Evolutionary conservation across 2,797 vertebrate genomes (phyloP), one percentile per base, ranked within the genome.

Genomic region (Nyctibius grandis): DNA sequence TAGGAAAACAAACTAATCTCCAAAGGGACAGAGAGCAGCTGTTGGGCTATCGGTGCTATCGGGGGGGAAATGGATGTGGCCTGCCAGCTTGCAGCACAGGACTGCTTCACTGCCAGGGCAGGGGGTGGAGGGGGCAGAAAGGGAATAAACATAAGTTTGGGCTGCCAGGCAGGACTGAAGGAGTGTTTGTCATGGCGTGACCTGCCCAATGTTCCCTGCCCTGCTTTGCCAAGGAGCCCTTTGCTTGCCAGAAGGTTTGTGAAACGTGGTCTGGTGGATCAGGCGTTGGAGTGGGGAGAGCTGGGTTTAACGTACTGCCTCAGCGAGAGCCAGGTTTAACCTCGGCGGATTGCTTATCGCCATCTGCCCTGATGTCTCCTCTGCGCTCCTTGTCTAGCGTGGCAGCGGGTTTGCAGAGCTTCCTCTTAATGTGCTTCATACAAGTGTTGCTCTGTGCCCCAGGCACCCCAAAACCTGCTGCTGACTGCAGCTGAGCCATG

Each of bases 1-100:
- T 96, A 97, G 91, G 87, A 97, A 97, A 97, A 97, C 96, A 97
- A 96, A 96, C 95, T 90, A 94, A 96, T 95, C 96, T 97, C 96
- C 22, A 5, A 73, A 93, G 96, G 95, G 89, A 96, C 80, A 91
- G 82, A 86, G 93, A 94, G 87, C 95, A 95, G 94, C 95, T 96
- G 96, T 83, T 54, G 72, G 91, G 92, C 91, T 91, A 84, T 80
- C 88, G 19, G 88, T 5, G 60, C 85, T 94, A 79, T 91, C 57
- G 2, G 81, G 85, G 47, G 40, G 11, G 93, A 87, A 89, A 89
- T 78, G 82, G 67, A 91, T 77, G 84, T 48, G 77, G 63, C 40
- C 85, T 84, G 77, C 87, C 93, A 82, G 89, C 82, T 85, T 5
- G 0, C 18, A 44, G 67, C 5, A 1, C 9, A 1, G 42, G 50